A percentile compares a stretch with the other conserved stretches of the same genome.
Evolutionary conservation across 2,888 invertebrate species (phyloP).

Genomic region (Mongoloraphidia duomilia): DNA sequence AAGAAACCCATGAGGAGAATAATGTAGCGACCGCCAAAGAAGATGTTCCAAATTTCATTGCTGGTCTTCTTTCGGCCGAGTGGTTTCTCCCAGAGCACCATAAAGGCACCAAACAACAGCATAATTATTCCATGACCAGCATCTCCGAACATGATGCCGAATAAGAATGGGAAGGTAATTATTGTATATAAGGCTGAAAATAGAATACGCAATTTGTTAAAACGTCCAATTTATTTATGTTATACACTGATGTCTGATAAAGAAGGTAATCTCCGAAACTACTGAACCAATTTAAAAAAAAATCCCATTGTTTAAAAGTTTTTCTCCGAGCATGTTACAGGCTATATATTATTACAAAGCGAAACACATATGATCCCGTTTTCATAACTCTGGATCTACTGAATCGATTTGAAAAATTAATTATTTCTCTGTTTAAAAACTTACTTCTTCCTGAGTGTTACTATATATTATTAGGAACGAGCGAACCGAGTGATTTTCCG

Average conservation of each 20-base stretch:
- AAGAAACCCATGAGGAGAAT: conserved; percentile 66
- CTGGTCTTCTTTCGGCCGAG: conserved; percentile 51
- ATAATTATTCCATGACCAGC: conserved; percentile 80
- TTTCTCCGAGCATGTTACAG: too few species aligned
- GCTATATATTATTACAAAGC: too few species aligned
- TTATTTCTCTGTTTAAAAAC: too few species aligned
- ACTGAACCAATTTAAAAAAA: not conserved
- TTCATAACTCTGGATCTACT: too few species aligned
- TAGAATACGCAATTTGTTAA: not conserved
- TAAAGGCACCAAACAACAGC: conserved; percentile 62
- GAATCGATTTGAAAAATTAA: too few species aligned
- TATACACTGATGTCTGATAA: not conserved
- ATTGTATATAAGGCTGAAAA: conserved; percentile 34
- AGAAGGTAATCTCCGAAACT: too few species aligned
- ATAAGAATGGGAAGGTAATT: conserved; percentile 89
- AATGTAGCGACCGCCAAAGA: conserved; percentile 65
- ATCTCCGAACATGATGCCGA: conserved; percentile 95
- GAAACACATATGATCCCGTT: too few species aligned
- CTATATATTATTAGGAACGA: too few species aligned
- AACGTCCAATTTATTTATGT: not conserved
- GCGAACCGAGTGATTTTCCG: too few species aligned
- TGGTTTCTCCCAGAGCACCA: conserved; percentile 67
- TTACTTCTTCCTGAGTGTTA: too few species aligned
- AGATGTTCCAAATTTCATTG: conserved; percentile 62
- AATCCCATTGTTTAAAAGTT: too few species aligned